Evolutionary conservation across 2,888 invertebrate genomes (phyloP), one percentile per base, ranked within the genome.

Genomic region (Gymnosoma rotundatum): DNA sequence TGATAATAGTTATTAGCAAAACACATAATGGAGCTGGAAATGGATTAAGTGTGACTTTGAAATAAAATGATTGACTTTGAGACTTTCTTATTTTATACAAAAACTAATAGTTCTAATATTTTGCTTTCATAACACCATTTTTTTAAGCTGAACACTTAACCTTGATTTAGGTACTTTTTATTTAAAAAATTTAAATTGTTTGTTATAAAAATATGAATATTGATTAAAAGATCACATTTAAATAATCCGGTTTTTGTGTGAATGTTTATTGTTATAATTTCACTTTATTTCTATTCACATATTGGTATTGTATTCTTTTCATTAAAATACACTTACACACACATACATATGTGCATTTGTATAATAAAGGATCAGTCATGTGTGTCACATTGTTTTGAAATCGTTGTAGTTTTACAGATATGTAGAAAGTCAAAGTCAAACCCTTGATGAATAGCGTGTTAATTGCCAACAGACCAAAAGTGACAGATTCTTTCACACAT

Each of bases 361-460:
- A 60, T 50, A 50, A 64, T 3, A 67, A 78, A 80, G 61, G 76
- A 84, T 70, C 70, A 48, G 45, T 70, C 48, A 58, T 86, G 81
- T 86, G 85, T 84, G 83, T 83, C 73, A 74, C 50, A 70, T 73
- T 66, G 75, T 66, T 48, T 70, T 52, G 16, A 60, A 42, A 58
- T 63, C 81, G 25, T 52, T 66, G 52, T 58, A 72, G 78, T 76
- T 85, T 72, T 67, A 72, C 50, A 21, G 54, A 73, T 52, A 48
- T n/a, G n/a, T n/a, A 48, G 0, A 45, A 86, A 85, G 85, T 86
- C 87, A 87, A 86, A 86, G 87, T 83, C 83, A 80, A 80, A 80
- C 76, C 87, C 87, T 72, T 90, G 90, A 91, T 90, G 90, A 90
- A 90, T 90, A 91, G 91, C 89, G 91, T 91, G 91, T 91, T 91